Base-by-base conservation (phyloP, 2,113 vertebrate species). In the Corythornis madagascariensis region DNA sequence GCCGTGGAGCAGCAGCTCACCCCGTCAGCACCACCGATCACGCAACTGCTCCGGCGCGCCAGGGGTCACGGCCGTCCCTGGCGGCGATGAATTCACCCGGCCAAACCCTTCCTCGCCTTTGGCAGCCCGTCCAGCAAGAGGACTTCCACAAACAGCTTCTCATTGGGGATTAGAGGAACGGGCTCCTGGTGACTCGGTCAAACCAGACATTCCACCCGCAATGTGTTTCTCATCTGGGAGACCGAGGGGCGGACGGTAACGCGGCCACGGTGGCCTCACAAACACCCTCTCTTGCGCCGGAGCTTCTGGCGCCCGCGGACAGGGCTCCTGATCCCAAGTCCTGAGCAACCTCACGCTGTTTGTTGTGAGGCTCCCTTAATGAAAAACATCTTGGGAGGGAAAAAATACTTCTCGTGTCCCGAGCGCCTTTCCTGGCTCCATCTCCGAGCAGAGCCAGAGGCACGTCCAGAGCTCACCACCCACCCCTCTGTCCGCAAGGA, bases 31-130 rank as follows among this genome's bases (percentile, higher is more conserved):
- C 38, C 0, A 1, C 16, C 15, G 22, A 42, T 43, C 2, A 4
- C 2, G 5, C 2, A 12, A 1, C 35, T 3, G 0, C 5, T 5
- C 26, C 3, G 7, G 24, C 0, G 1, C 35, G 50, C 3, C 0
- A 16, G 38, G 25, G 57, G 14, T 10, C 72, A 3, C 1, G 8
- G 57, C 56, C 15, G 0, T 3, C 33, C 60, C 25, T 60, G 0
- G 45, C 4, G 2, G 88, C 16, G 13, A 6, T 3, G 31, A 11
- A 40, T 21, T 8, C 73, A 3, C n/a, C 5, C 0, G 56, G 47
- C 8, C 50, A 17, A 24, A 4, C 18, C 0, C 13, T 3, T 3
- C 16, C 9, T 7, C 38, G 53, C 47, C 35, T 4, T 45, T 26
- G 92, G 76, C 76, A 84, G 55, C 18, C 0, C 1, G 45, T 25